Percentiles rank a stretch among this genome's conserved stretches.
These are phyloP conservation scores for Cryptocheilus praepositus DNA, from an alignment of 2,888 invertebrate species.

Conservation along the genomic window DNA sequence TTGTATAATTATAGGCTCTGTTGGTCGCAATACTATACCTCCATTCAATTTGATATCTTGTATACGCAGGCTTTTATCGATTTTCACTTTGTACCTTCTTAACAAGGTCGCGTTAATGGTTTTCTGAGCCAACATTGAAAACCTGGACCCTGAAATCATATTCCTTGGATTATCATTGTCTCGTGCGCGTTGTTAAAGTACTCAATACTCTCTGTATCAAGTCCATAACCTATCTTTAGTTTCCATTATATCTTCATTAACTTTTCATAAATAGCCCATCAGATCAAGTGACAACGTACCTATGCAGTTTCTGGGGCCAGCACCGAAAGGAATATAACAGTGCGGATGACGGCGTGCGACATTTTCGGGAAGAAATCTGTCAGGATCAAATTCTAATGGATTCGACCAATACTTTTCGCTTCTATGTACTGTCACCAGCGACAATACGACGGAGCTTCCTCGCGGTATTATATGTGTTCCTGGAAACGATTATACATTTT, in stretches of 20 bases:
- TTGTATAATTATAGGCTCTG: conserved; percentile 35
- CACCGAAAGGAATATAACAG: conserved; percentile 17
- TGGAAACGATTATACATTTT: neutral
- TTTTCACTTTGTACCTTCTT: conserved; percentile 60
- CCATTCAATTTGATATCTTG: conserved; percentile 47
- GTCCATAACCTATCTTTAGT: neutral
- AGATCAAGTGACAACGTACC: conserved; percentile 21
- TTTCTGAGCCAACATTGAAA: conserved; percentile 74
- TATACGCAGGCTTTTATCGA: conserved; percentile 38
- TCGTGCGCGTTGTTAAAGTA: no score
- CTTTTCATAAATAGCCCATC: neutral
- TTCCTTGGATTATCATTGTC: neutral
- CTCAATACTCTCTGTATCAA: no score
- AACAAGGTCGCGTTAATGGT: conserved; percentile 67
- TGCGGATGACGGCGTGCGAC: conserved; percentile 53
- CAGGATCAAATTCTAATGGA: conserved; percentile 56
- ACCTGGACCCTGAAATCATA: conserved; percentile 65
- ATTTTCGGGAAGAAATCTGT: conserved; percentile 55
- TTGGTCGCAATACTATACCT: conserved; percentile 40
- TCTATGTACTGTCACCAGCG: conserved; percentile 41
- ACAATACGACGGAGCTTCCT: conserved; percentile 38
- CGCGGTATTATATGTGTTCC: conserved; percentile 42
- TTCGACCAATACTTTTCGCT: conserved; percentile 46
- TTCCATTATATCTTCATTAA: no score
- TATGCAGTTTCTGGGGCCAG: conserved; percentile 53